These are phyloP conservation scores for Intellagama lesueurii DNA, from an alignment of 2,797 vertebrate genomes.

Conservation along the genomic window DNA sequence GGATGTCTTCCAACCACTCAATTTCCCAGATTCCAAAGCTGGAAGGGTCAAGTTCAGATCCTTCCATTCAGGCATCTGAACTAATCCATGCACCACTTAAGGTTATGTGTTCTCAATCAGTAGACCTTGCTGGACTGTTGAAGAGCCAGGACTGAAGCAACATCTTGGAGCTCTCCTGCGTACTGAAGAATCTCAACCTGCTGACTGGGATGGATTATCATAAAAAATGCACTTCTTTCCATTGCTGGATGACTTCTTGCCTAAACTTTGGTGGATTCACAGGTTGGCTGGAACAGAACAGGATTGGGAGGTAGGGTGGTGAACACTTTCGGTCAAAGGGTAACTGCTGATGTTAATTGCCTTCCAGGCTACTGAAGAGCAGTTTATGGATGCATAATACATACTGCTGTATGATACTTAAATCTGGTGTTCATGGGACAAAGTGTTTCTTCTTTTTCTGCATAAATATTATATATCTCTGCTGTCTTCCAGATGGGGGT, in stretches of 20 bases:
- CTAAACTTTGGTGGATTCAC: background rate
- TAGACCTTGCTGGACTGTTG: background rate
- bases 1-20: no score
- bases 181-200: background rate
- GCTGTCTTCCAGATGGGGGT: background rate
- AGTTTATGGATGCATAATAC: background rate
- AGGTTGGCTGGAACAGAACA: background rate
- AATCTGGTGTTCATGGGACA: background rate
- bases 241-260: background rate
- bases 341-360: background rate
- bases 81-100: no score
- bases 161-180: background rate
- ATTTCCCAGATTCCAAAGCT: no score
- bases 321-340: background rate
- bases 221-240: background rate
- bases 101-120: no score
- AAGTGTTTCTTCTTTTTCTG: background rate
- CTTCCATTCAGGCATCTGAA: no score
- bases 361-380: background rate
- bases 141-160: background rate
- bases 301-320: background rate
- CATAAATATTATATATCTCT: background rate
- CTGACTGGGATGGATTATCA: background rate
- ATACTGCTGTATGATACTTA: background rate
- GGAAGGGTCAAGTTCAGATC: no score